Base-by-base conservation (phyloP, 2,888 invertebrate genomes). In the Cantharis rustica region DNA sequence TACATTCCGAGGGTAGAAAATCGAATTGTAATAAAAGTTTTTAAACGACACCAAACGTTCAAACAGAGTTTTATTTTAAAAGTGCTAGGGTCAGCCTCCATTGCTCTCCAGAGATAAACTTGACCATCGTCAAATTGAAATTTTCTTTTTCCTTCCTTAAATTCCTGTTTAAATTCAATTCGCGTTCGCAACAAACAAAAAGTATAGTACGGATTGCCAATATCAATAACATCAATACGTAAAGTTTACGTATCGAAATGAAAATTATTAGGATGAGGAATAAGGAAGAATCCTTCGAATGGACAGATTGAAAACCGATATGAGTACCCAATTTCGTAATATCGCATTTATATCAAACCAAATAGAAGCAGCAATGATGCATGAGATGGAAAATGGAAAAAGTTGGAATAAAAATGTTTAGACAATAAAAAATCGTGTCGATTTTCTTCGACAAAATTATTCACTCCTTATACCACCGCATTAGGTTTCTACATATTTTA, bases 121-220 rank as follows among this genome's bases (percentile, higher is more conserved):
- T 71, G 75, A 69, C 74, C 77, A 72, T 80, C 78, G 77, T 77
- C 76, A 80, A 80, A 80, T 80, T 79, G 80, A 80, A 80, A 80
- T 78, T 79, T 79, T 76, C 62, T 71, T 68, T 74, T 78, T 72
- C 71, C 9, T 68, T 68, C 72, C 68, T 72, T 69, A 68, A 20
- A 66, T 27, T 10, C 47, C n/a, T 26, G 20, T 72, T 23, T 61
- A 68, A 68, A 63, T 72, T 72, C 72, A 20, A 47, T 61, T 72
- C 69, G 73, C 16, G 68, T 23, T 17, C 16, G 61, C 69, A 20
- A 73, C 69, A 73, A 73, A 73, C 73, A 73, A 73, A 72, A 62
- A 31, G 66, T 17, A 15, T 47, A 72, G 20, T 72, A 20, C 13
- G 68, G 68, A 20, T 64, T 20, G 16, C 61, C 23, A 16, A 72